Evolutionary conservation across 2,113 vertebrate genomes (phyloP).

Genomic region (Recurvirostra avosetta): DNA sequence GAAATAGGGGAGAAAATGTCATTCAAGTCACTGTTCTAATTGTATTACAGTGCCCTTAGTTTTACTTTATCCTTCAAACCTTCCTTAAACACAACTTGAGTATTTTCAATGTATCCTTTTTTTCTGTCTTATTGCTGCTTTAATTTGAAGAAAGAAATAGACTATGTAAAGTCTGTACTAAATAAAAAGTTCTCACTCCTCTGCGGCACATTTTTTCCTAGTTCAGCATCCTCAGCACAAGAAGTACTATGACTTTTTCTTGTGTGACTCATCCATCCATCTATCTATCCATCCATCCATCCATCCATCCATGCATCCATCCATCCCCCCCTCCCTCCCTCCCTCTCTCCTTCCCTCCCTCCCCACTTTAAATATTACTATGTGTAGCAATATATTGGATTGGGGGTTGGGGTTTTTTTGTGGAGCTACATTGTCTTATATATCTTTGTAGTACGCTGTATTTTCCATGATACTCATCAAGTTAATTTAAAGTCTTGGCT

Average conservation of each 20-base stretch:
- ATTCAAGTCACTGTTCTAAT: not conserved
- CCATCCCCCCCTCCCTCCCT: not conserved
- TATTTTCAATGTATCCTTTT: not conserved
- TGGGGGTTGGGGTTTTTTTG: accelerated
- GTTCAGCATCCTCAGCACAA: not conserved
- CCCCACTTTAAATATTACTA: not conserved
- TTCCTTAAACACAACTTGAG: not conserved
- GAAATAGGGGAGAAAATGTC: not conserved
- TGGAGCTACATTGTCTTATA: not conserved
- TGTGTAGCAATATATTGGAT: not conserved
- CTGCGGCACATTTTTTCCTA: not conserved
- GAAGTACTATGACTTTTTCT: not conserved
- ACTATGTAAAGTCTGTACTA: not conserved
- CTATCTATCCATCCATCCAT: not conserved
- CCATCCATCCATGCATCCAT: not conserved
- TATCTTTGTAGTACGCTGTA: too few species aligned
- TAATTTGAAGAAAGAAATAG: not conserved
- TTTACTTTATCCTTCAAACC: not conserved
- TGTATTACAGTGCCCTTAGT: not conserved
- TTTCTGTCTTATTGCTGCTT: not conserved
- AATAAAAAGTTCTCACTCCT: not conserved
- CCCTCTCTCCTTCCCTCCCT: not conserved
- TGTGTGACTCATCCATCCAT: not conserved
- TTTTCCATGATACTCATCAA: not conserved
- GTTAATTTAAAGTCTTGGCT: not conserved